Conservation (phyloP, 2,797 vertebrate species). For the Sus cebifrons region DNA sequence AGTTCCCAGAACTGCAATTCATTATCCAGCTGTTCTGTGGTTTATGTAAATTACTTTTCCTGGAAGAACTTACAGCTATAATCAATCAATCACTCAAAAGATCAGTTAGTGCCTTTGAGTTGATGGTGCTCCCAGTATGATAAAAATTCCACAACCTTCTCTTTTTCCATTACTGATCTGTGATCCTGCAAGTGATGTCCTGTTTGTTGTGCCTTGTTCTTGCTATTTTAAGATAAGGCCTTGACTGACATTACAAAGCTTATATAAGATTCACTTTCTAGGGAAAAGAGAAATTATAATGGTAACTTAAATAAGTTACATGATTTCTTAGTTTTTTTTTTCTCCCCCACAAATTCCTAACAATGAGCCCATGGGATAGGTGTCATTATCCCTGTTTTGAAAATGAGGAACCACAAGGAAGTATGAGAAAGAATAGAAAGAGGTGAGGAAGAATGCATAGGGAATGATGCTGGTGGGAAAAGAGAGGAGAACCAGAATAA, state of each 20-base stretch:
- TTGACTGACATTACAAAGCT: background rate
- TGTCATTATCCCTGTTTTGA: conserved; percentile 11
- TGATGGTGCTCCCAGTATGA: background rate
- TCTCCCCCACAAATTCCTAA: background rate
- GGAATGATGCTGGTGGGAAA: background rate
- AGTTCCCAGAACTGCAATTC: conserved; percentile 60
- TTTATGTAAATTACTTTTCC: conserved; percentile 64
- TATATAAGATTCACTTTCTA: background rate
- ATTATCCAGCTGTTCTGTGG: conserved; percentile 62
- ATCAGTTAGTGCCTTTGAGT: background rate
- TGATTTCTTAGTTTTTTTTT: background rate
- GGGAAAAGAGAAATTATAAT: background rate
- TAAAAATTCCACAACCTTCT: background rate
- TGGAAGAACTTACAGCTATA: conserved; percentile 60
- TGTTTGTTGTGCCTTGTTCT: background rate
- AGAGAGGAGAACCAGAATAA: background rate
- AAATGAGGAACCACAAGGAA: background rate
- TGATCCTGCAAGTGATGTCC: background rate
- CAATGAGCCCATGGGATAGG: background rate
- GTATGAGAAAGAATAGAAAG: background rate
- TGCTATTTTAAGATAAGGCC: conserved; percentile 15
- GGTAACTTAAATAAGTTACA: background rate
- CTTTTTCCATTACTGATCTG: background rate
- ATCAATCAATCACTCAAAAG: conserved; percentile 13
- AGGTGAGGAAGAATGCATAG: background rate